These are phyloP conservation scores for Drosophila pseudoananassae DNA, from an alignment of 1,140 invertebrate genomes.

Conservation along the genomic window DNA sequence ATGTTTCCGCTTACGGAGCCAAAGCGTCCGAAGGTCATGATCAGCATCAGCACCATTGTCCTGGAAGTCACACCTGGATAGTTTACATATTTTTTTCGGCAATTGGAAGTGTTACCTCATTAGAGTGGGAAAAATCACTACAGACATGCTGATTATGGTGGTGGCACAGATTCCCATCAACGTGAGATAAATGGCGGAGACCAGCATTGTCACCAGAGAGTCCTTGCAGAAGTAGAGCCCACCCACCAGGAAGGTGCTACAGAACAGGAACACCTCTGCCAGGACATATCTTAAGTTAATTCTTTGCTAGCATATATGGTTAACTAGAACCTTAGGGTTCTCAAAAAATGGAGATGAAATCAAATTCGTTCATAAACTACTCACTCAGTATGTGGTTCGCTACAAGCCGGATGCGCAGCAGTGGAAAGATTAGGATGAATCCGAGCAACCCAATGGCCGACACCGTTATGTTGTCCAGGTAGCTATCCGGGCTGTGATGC, in stretches of 20 bases:
- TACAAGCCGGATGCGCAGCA: constrained; percentile 40
- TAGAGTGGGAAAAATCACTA: constrained; percentile 86
- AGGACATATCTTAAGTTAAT: not conserved
- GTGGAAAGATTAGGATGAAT: constrained; percentile 55
- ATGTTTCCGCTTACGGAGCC: constrained; percentile 64
- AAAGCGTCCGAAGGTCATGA: constrained; percentile 68
- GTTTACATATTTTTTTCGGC: not conserved
- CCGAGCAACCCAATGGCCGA: constrained; percentile 49
- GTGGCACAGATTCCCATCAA: constrained; percentile 85
- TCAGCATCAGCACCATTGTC: constrained; percentile 69
- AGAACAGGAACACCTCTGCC: constrained; percentile 56
- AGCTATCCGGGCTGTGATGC: constrained; percentile 42
- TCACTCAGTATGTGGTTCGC: constrained; percentile 61
- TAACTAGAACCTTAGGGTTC: too few species aligned
- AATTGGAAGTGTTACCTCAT: constrained; percentile 83
- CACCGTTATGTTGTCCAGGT: constrained; percentile 61
- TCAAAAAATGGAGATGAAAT: too few species aligned
- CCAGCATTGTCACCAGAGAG: constrained; percentile 18
- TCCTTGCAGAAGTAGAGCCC: constrained; percentile 50
- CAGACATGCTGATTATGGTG: constrained; percentile 85
- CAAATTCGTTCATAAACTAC: constrained; percentile 7
- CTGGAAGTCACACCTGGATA: constrained; percentile 10
- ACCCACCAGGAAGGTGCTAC: constrained; percentile 54
- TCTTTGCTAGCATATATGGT: too few species aligned
- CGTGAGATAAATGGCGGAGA: constrained; percentile 78